These are phyloP conservation scores for Mus pahari DNA, from an alignment of 2,113 vertebrate genomes.

Conservation along the genomic window DNA sequence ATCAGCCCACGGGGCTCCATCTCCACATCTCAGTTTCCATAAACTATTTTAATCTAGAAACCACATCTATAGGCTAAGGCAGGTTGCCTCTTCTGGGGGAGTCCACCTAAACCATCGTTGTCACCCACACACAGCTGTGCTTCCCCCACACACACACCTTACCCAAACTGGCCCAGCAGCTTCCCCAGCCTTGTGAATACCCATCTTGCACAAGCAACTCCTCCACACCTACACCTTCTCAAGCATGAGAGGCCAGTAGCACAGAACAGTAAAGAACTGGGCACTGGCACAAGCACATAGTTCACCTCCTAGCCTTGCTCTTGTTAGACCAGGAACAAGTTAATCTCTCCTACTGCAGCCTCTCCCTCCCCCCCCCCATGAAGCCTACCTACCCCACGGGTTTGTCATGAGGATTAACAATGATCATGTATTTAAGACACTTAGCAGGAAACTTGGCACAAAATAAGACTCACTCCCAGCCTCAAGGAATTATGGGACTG, in stretches of 20 bases:
- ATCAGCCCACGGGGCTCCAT: neutral
- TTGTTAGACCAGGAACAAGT: neutral
- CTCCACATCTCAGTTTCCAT: constrained; percentile 1
- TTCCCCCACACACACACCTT: neutral
- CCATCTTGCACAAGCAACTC: neutral
- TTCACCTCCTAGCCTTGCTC: neutral
- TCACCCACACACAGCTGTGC: neutral
- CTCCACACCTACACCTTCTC: neutral
- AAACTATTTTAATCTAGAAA: constrained; percentile 32
- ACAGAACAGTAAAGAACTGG: neutral
- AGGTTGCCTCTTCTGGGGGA: neutral
- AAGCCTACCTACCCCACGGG: neutral
- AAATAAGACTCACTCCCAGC: neutral
- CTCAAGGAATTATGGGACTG: constrained; percentile 14
- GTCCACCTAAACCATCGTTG: neutral
- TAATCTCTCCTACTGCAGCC: neutral
- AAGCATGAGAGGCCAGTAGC: neutral
- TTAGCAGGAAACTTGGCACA: constrained; percentile 46
- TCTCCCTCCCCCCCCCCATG: neutral
- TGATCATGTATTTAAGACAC: neutral
- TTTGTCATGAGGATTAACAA: constrained; percentile 38
- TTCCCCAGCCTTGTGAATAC: neutral
- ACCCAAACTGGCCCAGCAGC: neutral
- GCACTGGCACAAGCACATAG: neutral
- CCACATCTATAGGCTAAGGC: constrained; percentile 5